Conservation (phyloP, 2,113 vertebrate species). For the Galemys pyrenaicus region DNA sequence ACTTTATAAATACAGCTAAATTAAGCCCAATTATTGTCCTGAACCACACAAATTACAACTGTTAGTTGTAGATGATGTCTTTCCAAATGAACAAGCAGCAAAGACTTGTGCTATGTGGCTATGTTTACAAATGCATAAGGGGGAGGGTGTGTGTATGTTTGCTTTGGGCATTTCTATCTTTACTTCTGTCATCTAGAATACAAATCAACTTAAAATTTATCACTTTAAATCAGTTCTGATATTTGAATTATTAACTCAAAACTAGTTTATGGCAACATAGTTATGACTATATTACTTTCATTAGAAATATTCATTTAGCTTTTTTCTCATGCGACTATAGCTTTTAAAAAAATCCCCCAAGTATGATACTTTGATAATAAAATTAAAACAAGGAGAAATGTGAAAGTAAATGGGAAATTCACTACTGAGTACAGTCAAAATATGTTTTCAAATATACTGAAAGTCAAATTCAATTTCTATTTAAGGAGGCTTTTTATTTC, state of each 20-base stretch:
- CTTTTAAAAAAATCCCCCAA: not conserved
- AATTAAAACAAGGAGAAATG: not conserved
- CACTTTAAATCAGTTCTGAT: conserved; percentile 3
- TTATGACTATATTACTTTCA: conserved; percentile 52
- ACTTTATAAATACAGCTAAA: conserved; percentile 46
- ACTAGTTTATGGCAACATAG: conserved; percentile 42
- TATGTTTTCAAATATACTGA: conserved; percentile 14
- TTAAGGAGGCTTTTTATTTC: not conserved
- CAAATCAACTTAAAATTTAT: conserved; percentile 58
- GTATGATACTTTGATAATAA: conserved; percentile 39
- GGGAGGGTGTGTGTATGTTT: not conserved
- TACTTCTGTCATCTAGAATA: conserved; percentile 32
- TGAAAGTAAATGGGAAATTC: conserved; percentile 27
- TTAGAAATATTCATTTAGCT: not conserved
- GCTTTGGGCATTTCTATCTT: conserved; percentile 51
- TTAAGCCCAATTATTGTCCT: not conserved
- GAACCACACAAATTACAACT: conserved; percentile 22
- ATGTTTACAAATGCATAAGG: not conserved
- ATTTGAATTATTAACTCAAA: conserved; percentile 69
- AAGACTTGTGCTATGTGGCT: not conserved
- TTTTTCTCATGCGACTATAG: conserved; percentile 27
- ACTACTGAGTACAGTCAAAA: not conserved
- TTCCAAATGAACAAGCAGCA: conserved; percentile 49
- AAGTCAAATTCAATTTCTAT: not conserved
- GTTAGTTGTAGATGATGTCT: not conserved